Conservation (phyloP, 2,888 invertebrate species). For the Drosophila nigricruria region DNA sequence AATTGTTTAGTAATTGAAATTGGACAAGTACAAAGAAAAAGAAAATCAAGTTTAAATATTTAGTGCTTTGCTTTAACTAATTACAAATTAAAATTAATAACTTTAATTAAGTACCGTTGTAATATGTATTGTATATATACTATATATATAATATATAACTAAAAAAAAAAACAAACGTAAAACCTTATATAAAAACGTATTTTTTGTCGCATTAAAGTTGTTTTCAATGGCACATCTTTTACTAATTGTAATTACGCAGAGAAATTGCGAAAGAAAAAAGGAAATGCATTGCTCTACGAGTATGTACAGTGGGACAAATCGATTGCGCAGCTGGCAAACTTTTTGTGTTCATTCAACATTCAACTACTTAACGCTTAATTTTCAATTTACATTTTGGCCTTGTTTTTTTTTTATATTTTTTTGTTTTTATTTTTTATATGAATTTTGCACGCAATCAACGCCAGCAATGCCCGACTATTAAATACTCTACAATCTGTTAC, state of each 20-base stretch:
- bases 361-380: constrained; percentile 66
- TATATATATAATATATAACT: constrained; percentile 50
- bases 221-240: constrained; percentile 72
- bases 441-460: constrained; percentile 74
- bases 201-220: constrained; percentile 56
- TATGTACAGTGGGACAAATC: constrained; percentile 76
- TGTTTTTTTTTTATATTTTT: constrained; percentile 22
- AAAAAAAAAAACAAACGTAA: constrained; percentile 46
- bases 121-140: constrained; percentile 31
- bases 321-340: constrained; percentile 30
- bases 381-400: constrained; percentile 65
- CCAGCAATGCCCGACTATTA: constrained; percentile 50
- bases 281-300: constrained; percentile 65
- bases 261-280: background rate
- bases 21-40: constrained; percentile 67
- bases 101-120: constrained; percentile 52
- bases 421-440: constrained; percentile 21
- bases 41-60: constrained; percentile 40
- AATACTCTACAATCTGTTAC: constrained; percentile 45
- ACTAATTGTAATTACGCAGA: constrained; percentile 18
- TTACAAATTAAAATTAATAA: constrained; percentile 14
- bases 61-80: constrained; percentile 65
- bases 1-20: constrained; percentile 41
- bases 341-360: constrained; percentile 53
- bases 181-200: constrained; percentile 37